phyloP scores from a whole-genome alignment of 2,797 vertebrate genomes.

The Benthosema pterotum region DNA sequence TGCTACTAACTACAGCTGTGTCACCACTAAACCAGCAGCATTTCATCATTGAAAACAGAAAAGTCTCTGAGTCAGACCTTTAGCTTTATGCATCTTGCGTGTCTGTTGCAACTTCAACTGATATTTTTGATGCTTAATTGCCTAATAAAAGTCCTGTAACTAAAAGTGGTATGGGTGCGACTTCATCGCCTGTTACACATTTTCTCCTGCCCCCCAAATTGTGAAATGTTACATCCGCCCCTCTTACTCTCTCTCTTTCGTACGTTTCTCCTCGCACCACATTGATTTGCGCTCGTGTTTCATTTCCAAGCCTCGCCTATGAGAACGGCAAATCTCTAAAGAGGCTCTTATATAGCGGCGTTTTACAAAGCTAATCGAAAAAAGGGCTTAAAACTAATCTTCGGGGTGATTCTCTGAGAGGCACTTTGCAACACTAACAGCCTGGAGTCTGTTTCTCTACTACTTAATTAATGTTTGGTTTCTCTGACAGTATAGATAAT shows the following conservation, averaged over 20 bases:
- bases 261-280: conserved; percentile 45
- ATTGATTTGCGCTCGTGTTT: conserved; percentile 45
- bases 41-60: too few species aligned
- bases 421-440: conserved; percentile 34
- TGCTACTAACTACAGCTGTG: too few species aligned
- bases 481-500: conserved; percentile 26
- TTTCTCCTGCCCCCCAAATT: too few species aligned
- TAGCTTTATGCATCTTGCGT: too few species aligned
- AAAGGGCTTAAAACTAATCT: conserved; percentile 60
- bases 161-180: too few species aligned
- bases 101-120: too few species aligned
- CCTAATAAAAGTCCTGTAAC: too few species aligned
- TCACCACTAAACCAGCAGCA: too few species aligned
- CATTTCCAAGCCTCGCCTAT: conserved; percentile 50
- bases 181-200: too few species aligned
- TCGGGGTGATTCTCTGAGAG: conserved; percentile 40
- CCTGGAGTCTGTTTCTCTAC: conserved; percentile 19
- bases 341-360: conserved; percentile 64
- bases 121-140: too few species aligned
- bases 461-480: conserved; percentile 39
- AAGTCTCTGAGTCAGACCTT: too few species aligned
- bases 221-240: too few species aligned
- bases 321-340: conserved; percentile 55
- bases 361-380: conserved; percentile 61
- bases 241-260: neutral